Conservation (phyloP, 1,140 invertebrate species). For the Arion vulgaris region DNA sequence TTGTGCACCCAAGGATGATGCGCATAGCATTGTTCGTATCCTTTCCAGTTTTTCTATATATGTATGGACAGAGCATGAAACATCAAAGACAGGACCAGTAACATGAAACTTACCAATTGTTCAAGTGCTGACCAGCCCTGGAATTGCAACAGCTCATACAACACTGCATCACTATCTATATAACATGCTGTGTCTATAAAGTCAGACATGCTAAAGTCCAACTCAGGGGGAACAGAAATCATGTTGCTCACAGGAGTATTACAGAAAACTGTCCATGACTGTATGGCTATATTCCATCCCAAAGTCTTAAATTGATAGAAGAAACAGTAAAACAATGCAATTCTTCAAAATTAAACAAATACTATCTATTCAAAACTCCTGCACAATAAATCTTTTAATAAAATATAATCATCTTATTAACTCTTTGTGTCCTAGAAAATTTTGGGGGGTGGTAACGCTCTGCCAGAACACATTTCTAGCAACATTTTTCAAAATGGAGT, state of each 20-base stretch:
- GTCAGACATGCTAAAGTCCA: conserved; percentile 37
- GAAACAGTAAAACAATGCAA: neutral
- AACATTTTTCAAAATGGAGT: no score
- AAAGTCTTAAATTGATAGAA: conserved; percentile 22
- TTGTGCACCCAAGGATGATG: no score
- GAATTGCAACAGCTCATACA: conserved; percentile 40
- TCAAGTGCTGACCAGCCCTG: conserved; percentile 33
- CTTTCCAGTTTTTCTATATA: no score
- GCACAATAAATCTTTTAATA: no score
- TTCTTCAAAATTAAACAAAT: neutral
- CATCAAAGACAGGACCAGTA: no score
- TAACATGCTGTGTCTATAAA: conserved; percentile 44
- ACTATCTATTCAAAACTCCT: no score
- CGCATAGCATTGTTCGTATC: no score
- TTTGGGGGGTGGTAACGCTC: no score
- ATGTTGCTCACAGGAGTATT: conserved; percentile 12
- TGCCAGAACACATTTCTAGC: no score
- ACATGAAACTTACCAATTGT: conserved; percentile 36
- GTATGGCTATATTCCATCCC: conserved; percentile 24
- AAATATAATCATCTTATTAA: no score
- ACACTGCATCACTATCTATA: conserved; percentile 45
- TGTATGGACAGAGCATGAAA: no score
- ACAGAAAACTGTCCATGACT: conserved; percentile 39
- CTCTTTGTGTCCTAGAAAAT: no score
- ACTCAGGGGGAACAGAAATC: conserved; percentile 40